phyloP scores from a whole-genome alignment of 2,797 vertebrate species.

The Danio kyathit region DNA sequence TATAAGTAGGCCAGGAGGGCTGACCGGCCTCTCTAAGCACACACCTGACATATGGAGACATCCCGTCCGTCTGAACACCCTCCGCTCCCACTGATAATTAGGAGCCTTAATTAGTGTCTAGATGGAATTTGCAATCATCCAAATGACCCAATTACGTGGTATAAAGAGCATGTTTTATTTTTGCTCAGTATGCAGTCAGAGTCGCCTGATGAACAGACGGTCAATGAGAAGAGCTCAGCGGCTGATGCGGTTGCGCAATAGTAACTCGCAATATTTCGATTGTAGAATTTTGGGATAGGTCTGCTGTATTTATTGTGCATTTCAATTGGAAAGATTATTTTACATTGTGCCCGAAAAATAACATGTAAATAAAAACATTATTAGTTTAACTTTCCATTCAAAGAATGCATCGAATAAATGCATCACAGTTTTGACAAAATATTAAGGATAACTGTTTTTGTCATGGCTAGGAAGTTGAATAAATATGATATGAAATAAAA shows the following conservation, averaged over 20 bases:
- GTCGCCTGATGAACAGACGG: slow-evolving; percentile 8
- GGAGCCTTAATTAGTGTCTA: slow-evolving; percentile 40
- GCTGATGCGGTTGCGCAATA: background rate
- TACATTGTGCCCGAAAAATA: too few relatives aligned
- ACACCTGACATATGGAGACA: slow-evolving; percentile 27
- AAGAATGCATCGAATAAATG: background rate
- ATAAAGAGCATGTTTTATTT: slow-evolving; percentile 43
- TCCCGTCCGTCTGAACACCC: background rate
- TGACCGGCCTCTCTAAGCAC: background rate
- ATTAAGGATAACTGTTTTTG: background rate
- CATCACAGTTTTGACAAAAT: background rate
- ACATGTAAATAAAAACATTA: background rate
- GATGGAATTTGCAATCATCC: slow-evolving; percentile 46
- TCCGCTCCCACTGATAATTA: slow-evolving; percentile 18
- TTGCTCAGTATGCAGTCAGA: slow-evolving; percentile 5
- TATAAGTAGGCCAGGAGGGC: slow-evolving; percentile 1
- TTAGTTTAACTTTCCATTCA: background rate
- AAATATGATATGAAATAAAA: too few relatives aligned
- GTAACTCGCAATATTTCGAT: too few relatives aligned
- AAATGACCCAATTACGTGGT: slow-evolving; percentile 41
- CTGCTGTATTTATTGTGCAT: too few relatives aligned
- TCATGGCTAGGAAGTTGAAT: background rate
- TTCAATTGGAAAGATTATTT: too few relatives aligned
- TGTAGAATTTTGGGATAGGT: too few relatives aligned
- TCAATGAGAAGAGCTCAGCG: background rate